A percentile compares a stretch with the other conserved stretches of the same genome.
Evolutionary conservation across 2,888 invertebrate genomes (phyloP).

Genomic region (Zootermopsis nevadensis): DNA sequence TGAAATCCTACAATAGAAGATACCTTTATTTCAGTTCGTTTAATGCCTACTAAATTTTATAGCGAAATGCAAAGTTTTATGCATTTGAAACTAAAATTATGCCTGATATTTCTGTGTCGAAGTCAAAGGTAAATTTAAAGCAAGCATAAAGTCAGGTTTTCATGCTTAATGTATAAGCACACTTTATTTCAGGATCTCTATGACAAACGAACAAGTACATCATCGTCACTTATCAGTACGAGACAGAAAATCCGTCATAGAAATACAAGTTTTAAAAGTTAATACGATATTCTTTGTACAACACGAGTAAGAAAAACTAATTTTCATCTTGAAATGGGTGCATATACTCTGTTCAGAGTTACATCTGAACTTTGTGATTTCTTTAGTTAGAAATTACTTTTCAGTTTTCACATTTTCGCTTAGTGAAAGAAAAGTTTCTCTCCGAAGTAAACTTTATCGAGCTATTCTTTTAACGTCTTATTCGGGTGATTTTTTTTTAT

Average conservation of each 20-base stretch:
- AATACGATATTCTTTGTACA: not conserved
- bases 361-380: not conserved
- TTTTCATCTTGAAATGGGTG: not conserved
- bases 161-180: no score
- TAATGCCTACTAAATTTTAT: not conserved
- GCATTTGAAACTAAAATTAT: not conserved
- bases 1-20: no score
- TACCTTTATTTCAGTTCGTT: not conserved
- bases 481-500: not conserved
- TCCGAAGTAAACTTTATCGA: not conserved
- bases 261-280: not conserved
- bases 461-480: not conserved
- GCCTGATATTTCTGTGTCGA: not conserved
- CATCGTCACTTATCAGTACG: not conserved
- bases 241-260: not conserved
- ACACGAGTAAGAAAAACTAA: not conserved
- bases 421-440: constrained; percentile 12
- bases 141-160: no score
- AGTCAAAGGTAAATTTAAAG: not conserved
- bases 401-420: not conserved
- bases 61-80: not conserved
- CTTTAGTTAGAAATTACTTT: not conserved
- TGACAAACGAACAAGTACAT: not conserved
- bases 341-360: not conserved
- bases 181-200: not conserved